These are phyloP conservation scores for Catharus bicknelli DNA, from an alignment of 2,113 vertebrate species.

Conservation along the genomic window DNA sequence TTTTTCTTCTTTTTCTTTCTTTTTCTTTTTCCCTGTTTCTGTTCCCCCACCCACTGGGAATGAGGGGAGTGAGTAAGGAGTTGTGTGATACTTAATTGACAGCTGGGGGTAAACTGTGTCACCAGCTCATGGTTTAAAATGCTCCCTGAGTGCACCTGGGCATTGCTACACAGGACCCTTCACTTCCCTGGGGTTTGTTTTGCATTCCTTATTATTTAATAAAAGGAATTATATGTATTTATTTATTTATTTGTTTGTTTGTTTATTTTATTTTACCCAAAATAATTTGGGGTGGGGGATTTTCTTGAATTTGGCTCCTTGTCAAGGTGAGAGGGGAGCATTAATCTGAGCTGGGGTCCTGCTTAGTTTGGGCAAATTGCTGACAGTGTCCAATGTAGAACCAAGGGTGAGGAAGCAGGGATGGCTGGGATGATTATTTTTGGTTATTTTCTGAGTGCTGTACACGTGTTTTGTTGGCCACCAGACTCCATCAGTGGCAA, in stretches of 20 bases:
- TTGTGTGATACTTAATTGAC: background rate
- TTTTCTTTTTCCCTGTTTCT: background rate
- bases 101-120: background rate
- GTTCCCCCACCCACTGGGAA: background rate
- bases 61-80: background rate
- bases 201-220: background rate
- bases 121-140: background rate
- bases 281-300: rapidly evolving
- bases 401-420: background rate
- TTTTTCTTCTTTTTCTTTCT: background rate
- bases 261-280: background rate
- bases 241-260: too few species aligned
- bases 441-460: background rate
- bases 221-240: background rate
- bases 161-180: background rate
- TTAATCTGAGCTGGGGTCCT: background rate
- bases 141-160: background rate
- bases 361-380: rapidly evolving
- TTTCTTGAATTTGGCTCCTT: background rate
- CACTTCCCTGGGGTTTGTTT: background rate
- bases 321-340: rapidly evolving
- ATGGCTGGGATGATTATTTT: background rate
- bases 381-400: background rate
- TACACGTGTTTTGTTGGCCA: rapidly evolving
- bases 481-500: rapidly evolving